These are phyloP conservation scores for Cladorhizidae sp. DNA, from an alignment of 37 sponge, comb jelly and placozoan species.

Conservation along the genomic window DNA sequence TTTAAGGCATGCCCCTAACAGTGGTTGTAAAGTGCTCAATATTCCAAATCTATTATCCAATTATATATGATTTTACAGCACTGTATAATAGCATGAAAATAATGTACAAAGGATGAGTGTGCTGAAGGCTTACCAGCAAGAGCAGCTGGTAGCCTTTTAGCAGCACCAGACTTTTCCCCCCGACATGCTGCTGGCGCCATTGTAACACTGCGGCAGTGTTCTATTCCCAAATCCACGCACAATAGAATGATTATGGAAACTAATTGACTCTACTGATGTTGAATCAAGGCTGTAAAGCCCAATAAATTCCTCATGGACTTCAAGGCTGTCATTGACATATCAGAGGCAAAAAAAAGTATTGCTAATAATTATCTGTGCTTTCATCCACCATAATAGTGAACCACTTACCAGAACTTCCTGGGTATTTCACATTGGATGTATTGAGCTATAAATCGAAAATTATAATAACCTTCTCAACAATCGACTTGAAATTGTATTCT, in stretches of 20 bases:
- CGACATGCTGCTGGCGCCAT: constrained; percentile 59
- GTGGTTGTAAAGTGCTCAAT: constrained; percentile 63
- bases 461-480: too few species aligned
- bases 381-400: constrained; percentile 31
- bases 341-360: constrained; percentile 54
- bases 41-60: constrained; percentile 35
- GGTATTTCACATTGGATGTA: constrained; percentile 18
- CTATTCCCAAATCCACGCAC: constrained; percentile 26
- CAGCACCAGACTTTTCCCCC: constrained; percentile 51
- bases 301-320: constrained; percentile 5
- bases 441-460: constrained; percentile 18
- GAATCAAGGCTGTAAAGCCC: too few species aligned
- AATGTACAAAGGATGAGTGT: too few species aligned
- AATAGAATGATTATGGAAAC: constrained; percentile 42
- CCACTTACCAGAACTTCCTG: neutral
- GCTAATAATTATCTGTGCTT: constrained; percentile 43
- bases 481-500: too few species aligned
- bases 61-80: too few species aligned
- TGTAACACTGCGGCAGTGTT: constrained; percentile 57
- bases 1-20: too few species aligned
- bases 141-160: too few species aligned
- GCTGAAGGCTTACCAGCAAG: too few species aligned
- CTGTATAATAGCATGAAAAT: too few species aligned
- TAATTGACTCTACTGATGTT: too few species aligned
- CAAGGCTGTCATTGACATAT: constrained; percentile 47